Conservation (phyloP, 1,140 invertebrate species). For the Oedothorax gibbosus region DNA sequence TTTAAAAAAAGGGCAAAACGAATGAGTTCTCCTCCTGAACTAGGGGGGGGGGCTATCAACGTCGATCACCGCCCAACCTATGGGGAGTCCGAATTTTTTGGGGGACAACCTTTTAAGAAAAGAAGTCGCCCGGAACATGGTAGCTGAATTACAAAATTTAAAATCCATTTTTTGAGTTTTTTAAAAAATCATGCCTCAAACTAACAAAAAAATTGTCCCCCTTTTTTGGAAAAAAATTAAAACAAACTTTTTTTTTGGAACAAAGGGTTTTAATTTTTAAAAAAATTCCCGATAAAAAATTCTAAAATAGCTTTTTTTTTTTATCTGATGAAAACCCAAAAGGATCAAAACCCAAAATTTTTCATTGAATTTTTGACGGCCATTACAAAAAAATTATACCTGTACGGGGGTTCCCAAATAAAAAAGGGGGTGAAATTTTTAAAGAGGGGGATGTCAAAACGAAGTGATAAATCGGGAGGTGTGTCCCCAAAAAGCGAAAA, state of each 20-base stretch:
- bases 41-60: too few relatives aligned
- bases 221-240: constrained; percentile 25
- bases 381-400: constrained; percentile 17
- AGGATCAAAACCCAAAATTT: not conserved
- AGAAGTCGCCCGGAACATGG: not conserved
- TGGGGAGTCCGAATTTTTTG: not conserved
- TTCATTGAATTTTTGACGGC: constrained; percentile 2
- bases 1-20: not conserved
- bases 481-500: not conserved
- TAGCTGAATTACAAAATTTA: not conserved
- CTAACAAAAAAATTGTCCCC: constrained; percentile 7
- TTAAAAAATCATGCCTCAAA: not conserved
- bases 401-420: not conserved
- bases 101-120: not conserved
- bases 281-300: not conserved
- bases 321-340: constrained; percentile 19
- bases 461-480: not conserved
- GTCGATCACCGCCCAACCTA: not conserved
- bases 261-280: not conserved
- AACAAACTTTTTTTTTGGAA: constrained; percentile 10
- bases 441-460: not conserved
- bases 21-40: not conserved
- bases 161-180: constrained; percentile 10
- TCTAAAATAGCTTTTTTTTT: not conserved
- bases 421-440: not conserved